A percentile compares a stretch with the other conserved stretches of the same genome.
These are phyloP conservation scores for Apamea monoglypha DNA, from an alignment of 2,888 invertebrate species.

Conservation along the genomic window DNA sequence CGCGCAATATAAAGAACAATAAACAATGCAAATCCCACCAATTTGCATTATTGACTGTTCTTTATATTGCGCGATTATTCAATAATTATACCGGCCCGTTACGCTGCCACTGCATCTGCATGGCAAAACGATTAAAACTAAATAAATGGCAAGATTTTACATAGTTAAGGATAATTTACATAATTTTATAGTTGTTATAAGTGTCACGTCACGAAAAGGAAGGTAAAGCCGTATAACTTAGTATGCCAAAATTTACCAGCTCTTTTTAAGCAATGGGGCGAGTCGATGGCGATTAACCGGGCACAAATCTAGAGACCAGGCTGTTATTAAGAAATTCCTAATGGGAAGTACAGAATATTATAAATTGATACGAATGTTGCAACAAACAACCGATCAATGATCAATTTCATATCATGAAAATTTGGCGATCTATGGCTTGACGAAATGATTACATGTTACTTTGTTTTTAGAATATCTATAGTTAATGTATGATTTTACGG, in stretches of 20 bases:
- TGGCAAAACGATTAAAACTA: background rate
- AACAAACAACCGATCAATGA: background rate
- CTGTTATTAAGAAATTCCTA: background rate
- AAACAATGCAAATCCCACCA: no score
- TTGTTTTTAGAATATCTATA: slow-evolving; percentile 35
- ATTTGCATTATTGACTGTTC: slow-evolving; percentile 47
- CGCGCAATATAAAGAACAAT: no score
- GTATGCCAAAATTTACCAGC: background rate
- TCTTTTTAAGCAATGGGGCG: background rate
- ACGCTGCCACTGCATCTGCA: background rate
- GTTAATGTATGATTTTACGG: slow-evolving; percentile 16
- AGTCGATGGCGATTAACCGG: background rate
- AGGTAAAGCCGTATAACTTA: background rate
- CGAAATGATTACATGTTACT: slow-evolving; percentile 34
- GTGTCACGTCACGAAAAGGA: background rate
- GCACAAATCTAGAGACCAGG: background rate
- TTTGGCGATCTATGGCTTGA: slow-evolving; percentile 52
- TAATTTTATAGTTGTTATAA: background rate
- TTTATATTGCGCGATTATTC: background rate
- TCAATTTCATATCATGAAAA: slow-evolving; percentile 4
- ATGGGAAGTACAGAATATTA: background rate
- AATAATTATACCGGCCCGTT: background rate
- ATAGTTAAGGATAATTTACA: background rate
- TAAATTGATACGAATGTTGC: background rate
- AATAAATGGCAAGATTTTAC: slow-evolving; percentile 3